Evolutionary conservation across 1,140 invertebrate genomes (phyloP).

Genomic region (Zelostemma sp.): DNA sequence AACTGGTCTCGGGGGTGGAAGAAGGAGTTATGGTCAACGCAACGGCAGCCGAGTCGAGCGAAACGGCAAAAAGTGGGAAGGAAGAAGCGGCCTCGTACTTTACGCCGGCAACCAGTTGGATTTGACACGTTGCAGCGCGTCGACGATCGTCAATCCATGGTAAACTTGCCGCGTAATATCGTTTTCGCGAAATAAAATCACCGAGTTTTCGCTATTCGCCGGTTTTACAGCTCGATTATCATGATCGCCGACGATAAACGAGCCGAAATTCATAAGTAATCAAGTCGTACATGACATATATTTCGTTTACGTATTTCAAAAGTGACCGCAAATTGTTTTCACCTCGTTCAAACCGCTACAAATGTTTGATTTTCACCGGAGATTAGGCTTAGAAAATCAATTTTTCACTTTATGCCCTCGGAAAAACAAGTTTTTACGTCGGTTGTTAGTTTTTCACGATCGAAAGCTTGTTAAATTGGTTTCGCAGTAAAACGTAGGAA

Average conservation of each 20-base stretch:
- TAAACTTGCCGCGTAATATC: conserved; percentile 5
- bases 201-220: not conserved
- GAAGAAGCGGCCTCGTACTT: conserved; percentile 58
- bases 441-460: too few species aligned
- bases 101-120: conserved; percentile 62
- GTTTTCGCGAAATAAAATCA: not conserved
- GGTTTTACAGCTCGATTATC: not conserved
- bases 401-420: too few species aligned
- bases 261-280: too few species aligned
- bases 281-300: too few species aligned
- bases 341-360: not conserved
- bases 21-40: conserved; percentile 43
- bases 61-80: conserved; percentile 61
- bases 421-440: too few species aligned
- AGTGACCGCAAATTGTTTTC: too few species aligned
- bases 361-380: not conserved
- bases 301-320: too few species aligned
- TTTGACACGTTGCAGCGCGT: conserved; percentile 57
- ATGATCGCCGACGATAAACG: too few species aligned
- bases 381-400: too few species aligned
- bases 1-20: conserved; percentile 8
- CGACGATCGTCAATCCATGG: conserved; percentile 12
- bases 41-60: conserved; percentile 1
- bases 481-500: too few species aligned
- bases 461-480: too few species aligned